These are phyloP conservation scores for Desmophyllum pertusum DNA, from an alignment of 92 coral and sea anemone genomes.

Conservation along the genomic window DNA sequence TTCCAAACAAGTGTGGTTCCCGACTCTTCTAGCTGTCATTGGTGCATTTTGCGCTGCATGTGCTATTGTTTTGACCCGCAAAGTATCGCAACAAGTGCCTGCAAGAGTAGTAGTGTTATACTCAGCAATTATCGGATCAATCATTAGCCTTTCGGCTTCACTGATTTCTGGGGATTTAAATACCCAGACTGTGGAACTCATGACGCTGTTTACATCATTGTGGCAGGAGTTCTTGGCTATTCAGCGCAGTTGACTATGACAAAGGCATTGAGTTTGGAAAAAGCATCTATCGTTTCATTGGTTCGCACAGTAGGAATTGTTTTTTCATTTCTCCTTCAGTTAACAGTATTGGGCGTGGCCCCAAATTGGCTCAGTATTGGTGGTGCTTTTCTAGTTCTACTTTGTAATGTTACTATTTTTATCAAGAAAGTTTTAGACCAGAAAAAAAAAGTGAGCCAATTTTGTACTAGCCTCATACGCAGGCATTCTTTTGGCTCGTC, in stretches of 20 bases:
- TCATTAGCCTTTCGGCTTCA: slow-evolving; percentile 11
- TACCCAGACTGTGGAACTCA: slow-evolving; percentile 39
- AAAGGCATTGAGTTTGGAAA: slow-evolving; percentile 58
- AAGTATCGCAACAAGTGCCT: slow-evolving; percentile 19
- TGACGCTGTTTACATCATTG: slow-evolving; percentile 19
- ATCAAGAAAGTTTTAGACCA: slow-evolving; percentile 28
- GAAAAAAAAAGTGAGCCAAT: not conserved
- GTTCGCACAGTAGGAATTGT: slow-evolving; percentile 64
- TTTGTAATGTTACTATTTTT: slow-evolving; percentile 61
- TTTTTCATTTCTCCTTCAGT: slow-evolving; percentile 61
- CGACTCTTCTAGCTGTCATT: slow-evolving; percentile 35
- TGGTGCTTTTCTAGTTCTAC: slow-evolving; percentile 61
- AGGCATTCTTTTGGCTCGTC: too few relatives aligned
- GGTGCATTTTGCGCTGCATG: slow-evolving; percentile 43
- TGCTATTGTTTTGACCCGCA: slow-evolving; percentile 49
- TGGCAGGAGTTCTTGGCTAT: slow-evolving; percentile 26
- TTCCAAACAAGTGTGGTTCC: slow-evolving; percentile 21
- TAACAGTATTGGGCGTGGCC: slow-evolving; percentile 25
- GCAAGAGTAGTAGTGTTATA: slow-evolving; percentile 57
- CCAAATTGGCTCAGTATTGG: slow-evolving; percentile 53
- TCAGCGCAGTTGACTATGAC: slow-evolving; percentile 50
- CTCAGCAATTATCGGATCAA: slow-evolving; percentile 37
- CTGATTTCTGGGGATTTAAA: slow-evolving; percentile 30
- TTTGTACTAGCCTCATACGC: too few relatives aligned
- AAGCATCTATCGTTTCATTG: slow-evolving; percentile 63